Evolutionary conservation across 2,113 vertebrate genomes (phyloP).

Genomic region (Anolis carolinensis): DNA sequence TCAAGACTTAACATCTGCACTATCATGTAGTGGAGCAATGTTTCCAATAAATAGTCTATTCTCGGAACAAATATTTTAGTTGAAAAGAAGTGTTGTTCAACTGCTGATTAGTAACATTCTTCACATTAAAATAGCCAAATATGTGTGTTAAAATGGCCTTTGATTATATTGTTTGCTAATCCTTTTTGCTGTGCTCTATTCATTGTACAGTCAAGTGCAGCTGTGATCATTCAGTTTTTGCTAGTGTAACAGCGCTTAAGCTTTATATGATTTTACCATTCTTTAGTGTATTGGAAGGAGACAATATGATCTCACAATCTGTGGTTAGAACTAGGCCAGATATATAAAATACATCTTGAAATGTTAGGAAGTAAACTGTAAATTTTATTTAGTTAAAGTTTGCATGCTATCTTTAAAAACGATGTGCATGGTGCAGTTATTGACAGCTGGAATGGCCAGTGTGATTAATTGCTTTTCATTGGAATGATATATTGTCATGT

Average conservation of each 20-base stretch:
- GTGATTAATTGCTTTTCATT: slow-evolving; percentile 57
- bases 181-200: slow-evolving; percentile 26
- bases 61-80: background rate
- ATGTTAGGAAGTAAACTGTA: slow-evolving; percentile 8
- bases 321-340: slow-evolving; percentile 15
- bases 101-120: background rate
- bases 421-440: slow-evolving; percentile 28
- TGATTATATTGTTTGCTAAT: slow-evolving; percentile 2
- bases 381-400: slow-evolving; percentile 35
- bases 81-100: slow-evolving; percentile 7
- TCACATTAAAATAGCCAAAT: background rate
- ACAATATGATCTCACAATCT: background rate
- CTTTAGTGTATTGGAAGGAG: background rate
- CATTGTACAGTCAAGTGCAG: slow-evolving; percentile 1
- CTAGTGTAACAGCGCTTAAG: background rate
- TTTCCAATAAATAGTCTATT: background rate
- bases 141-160: background rate
- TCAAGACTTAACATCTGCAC: background rate
- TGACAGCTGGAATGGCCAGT: slow-evolving; percentile 54
- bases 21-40: background rate
- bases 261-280: background rate
- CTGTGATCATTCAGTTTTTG: slow-evolving; percentile 29
- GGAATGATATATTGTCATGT: slow-evolving; percentile 55
- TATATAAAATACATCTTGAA: background rate
- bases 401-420: slow-evolving; percentile 27